Percentiles rank a stretch among this genome's conserved stretches.
These are phyloP conservation scores for Huso huso DNA, from an alignment of 2,797 vertebrate species.

Conservation along the genomic window DNA sequence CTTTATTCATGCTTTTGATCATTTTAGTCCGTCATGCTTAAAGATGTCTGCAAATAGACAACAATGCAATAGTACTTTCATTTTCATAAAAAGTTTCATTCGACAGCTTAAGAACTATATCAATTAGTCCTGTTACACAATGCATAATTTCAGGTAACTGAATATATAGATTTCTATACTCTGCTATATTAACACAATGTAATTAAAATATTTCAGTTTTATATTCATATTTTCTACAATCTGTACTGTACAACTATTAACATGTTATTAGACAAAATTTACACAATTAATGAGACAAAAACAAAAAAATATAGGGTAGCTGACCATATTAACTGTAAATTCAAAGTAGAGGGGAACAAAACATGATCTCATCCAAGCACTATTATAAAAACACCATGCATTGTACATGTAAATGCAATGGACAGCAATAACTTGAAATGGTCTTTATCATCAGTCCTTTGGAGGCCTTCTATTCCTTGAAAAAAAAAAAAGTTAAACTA, in stretches of 20 bases:
- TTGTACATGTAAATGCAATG: too few relatives aligned
- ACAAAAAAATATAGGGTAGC: neutral
- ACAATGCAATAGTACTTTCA: conserved; percentile 30
- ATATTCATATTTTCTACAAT: conserved; percentile 29
- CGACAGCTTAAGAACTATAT: conserved; percentile 43
- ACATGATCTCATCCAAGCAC: too few relatives aligned
- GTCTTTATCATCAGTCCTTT: too few relatives aligned
- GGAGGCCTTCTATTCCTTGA: too few relatives aligned
- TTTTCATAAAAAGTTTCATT: conserved; percentile 45
- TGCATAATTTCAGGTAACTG: conserved; percentile 38
- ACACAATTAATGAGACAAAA: conserved; percentile 17
- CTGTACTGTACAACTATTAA: conserved; percentile 52
- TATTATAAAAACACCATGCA: too few relatives aligned
- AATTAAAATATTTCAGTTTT: conserved; percentile 65
- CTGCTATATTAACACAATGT: conserved; percentile 51
- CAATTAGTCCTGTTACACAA: conserved; percentile 34
- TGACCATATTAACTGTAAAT: too few relatives aligned
- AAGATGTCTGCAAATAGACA: conserved; percentile 43
- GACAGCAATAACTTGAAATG: too few relatives aligned
- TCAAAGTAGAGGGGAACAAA: too few relatives aligned
- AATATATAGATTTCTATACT: conserved; percentile 28
- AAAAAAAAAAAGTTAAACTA: too few relatives aligned
- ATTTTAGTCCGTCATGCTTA: conserved; percentile 41
- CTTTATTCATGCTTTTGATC: conserved; percentile 52
- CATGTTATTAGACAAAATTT: conserved; percentile 38